Percentiles rank a stretch among this genome's conserved stretches.
Conservation (phyloP, 2,888 invertebrate species). For the Steromphala cineraria region DNA sequence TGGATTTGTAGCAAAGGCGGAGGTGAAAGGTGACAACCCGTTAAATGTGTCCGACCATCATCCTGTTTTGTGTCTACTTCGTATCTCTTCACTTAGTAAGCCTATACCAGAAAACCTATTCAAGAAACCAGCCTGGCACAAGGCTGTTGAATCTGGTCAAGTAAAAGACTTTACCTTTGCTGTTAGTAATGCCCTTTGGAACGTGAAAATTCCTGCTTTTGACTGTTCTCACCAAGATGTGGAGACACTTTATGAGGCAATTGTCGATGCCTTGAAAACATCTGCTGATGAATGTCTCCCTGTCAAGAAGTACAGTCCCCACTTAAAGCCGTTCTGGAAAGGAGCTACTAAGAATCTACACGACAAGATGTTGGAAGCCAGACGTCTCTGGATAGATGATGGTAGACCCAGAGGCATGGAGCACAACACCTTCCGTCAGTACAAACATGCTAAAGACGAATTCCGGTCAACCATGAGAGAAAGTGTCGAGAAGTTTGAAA, state of each 20-base stretch:
- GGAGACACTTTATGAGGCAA: background rate
- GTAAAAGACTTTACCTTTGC: background rate
- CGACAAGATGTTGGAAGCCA: background rate
- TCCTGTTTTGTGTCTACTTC: too few species aligned
- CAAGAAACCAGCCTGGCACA: too few species aligned
- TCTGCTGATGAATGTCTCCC: background rate
- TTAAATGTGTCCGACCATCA: too few species aligned
- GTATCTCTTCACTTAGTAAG: too few species aligned
- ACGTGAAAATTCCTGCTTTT: background rate
- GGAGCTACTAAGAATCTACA: background rate
- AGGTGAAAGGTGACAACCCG: too few species aligned
- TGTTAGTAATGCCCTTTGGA: background rate
- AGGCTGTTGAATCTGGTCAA: too few species aligned
- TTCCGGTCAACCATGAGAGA: too few species aligned
- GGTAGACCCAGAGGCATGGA: background rate
- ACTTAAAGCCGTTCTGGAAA: background rate
- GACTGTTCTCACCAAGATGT: background rate
- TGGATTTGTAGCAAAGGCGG: too few species aligned
- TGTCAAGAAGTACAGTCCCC: background rate
- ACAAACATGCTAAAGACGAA: too few species aligned
- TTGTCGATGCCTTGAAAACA: background rate
- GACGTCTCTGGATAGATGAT: background rate
- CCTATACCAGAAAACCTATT: too few species aligned
- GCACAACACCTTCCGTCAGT: background rate
- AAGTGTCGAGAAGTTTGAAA: too few species aligned